Evolutionary conservation across 2,797 vertebrate species (phyloP).

Genomic region (Alauda arvensis): DNA sequence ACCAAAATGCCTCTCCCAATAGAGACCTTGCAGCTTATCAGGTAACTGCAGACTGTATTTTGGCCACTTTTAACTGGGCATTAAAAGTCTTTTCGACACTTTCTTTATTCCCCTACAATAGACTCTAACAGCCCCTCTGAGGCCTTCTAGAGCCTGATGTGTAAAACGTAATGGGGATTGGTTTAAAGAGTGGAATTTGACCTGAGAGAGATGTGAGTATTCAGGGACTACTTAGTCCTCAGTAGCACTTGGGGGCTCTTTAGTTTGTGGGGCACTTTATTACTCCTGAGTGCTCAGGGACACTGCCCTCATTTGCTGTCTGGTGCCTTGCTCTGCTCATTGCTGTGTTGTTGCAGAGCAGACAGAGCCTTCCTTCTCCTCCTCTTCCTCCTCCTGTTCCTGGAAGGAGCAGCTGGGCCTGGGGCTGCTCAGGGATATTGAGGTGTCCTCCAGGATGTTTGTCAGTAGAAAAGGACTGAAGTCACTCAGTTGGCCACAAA

Average conservation of each 20-base stretch:
- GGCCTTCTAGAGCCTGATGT: slow-evolving; percentile 28
- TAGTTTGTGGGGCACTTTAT: slow-evolving; percentile 57
- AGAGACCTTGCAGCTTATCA: slow-evolving; percentile 55
- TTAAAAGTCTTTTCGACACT: slow-evolving; percentile 68
- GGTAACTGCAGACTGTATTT: slow-evolving; percentile 45
- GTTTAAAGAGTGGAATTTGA: slow-evolving; percentile 65
- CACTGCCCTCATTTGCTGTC: not conserved
- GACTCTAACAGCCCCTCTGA: slow-evolving; percentile 28
- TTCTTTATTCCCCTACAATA: slow-evolving; percentile 63
- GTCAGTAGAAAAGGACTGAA: not conserved
- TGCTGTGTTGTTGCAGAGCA: not conserved
- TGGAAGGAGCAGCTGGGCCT: not conserved
- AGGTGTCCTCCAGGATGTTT: not conserved
- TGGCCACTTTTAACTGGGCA: slow-evolving; percentile 58
- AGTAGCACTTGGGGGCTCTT: slow-evolving; percentile 49
- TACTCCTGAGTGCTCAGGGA: slow-evolving; percentile 24
- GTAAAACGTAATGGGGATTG: slow-evolving; percentile 47
- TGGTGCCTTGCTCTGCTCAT: not conserved
- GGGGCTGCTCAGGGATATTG: not conserved
- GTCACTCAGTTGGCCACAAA: not conserved
- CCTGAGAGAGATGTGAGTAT: slow-evolving; percentile 53
- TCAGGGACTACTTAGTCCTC: slow-evolving; percentile 52
- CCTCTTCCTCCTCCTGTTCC: not conserved
- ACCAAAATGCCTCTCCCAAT: slow-evolving; percentile 49
- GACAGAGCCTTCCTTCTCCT: not conserved